Percentiles rank a stretch among this genome's conserved stretches.
Evolutionary conservation across 2,113 vertebrate species (phyloP).

Genomic region (Okapia johnstoni): DNA sequence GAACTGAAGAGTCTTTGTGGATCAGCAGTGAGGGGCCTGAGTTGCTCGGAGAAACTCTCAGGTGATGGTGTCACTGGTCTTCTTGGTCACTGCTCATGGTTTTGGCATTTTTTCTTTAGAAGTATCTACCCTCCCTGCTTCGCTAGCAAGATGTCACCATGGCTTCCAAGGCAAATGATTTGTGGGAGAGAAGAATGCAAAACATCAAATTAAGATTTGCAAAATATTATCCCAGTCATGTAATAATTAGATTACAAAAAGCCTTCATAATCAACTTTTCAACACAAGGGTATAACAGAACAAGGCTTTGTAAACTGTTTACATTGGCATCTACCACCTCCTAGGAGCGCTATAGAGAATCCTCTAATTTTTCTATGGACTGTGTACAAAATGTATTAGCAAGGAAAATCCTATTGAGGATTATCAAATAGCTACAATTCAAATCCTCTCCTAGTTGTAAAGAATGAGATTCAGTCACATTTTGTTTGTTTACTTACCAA

Average conservation of each 20-base stretch:
- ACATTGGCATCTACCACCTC: not conserved
- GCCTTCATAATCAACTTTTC: not conserved
- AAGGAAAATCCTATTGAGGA: not conserved
- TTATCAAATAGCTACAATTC: not conserved
- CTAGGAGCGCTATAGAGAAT: not conserved
- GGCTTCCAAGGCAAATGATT: not conserved
- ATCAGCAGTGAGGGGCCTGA: too few species aligned
- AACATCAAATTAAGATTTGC: not conserved
- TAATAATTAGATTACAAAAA: not conserved
- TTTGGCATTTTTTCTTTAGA: not conserved
- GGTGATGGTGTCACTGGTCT: not conserved
- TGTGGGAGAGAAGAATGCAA: not conserved
- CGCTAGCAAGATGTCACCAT: not conserved
- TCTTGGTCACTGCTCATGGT: not conserved
- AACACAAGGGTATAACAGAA: not conserved
- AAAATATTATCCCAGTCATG: not conserved
- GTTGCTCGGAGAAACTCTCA: not conserved
- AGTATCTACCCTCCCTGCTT: not conserved
- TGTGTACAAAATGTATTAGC: not conserved
- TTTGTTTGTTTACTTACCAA: slow-evolving; percentile 48
- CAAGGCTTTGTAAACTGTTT: not conserved
- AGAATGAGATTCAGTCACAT: slow-evolving; percentile 14
- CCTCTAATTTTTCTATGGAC: not conserved
- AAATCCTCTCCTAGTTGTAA: not conserved
- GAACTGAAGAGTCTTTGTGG: not conserved